Evolutionary conservation across 2,888 invertebrate species (phyloP).

Genomic region (Drepana falcataria): DNA sequence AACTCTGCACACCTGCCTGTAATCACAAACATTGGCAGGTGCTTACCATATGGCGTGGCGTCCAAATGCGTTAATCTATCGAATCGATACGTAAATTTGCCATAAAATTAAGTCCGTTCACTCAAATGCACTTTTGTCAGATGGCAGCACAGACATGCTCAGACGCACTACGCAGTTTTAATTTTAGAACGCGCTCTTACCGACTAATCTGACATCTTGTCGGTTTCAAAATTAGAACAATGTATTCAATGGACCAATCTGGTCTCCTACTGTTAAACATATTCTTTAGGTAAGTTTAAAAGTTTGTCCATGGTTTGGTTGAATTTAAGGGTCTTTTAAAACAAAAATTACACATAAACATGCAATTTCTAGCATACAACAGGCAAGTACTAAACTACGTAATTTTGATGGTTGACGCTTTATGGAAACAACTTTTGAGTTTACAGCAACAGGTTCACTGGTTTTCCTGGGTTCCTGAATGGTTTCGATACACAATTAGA

Average conservation of each 20-base stretch:
- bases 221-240: slow-evolving; percentile 40
- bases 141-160: slow-evolving; percentile 39
- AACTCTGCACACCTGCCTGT: neutral
- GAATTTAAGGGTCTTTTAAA: too few relatives aligned
- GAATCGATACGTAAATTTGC: neutral
- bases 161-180: slow-evolving; percentile 52
- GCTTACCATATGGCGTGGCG: neutral
- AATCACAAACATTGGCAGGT: neutral
- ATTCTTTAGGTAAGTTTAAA: neutral
- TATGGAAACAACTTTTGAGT: too few relatives aligned
- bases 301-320: too few relatives aligned
- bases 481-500: too few relatives aligned
- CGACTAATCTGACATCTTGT: slow-evolving; percentile 39
- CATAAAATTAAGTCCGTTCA: neutral
- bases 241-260: slow-evolving; percentile 22
- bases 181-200: slow-evolving; percentile 43
- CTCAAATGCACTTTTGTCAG: slow-evolving; percentile 2
- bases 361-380: too few relatives aligned
- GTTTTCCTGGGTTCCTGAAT: too few relatives aligned
- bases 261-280: slow-evolving; percentile 12
- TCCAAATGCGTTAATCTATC: neutral
- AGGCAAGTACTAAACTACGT: too few relatives aligned
- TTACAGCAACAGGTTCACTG: too few relatives aligned
- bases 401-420: too few relatives aligned
- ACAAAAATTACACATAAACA: too few relatives aligned